phyloP scores from a whole-genome alignment of 1,140 invertebrate species.

The Dufourea novaeangliae region DNA sequence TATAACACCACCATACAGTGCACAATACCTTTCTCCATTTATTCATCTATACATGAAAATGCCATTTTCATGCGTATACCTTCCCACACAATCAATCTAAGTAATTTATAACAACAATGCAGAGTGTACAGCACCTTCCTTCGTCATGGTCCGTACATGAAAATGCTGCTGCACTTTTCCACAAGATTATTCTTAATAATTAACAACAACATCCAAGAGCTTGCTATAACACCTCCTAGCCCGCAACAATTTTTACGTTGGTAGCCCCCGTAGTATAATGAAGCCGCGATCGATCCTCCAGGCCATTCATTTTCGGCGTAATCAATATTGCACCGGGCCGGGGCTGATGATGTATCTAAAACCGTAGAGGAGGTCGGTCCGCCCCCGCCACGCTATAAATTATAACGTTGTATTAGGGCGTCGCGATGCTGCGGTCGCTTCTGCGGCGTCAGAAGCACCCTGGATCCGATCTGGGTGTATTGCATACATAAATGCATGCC shows the following conservation, averaged over 20 bases:
- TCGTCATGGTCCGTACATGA: too few species aligned
- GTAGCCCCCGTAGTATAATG: background rate
- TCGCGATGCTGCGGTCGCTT: background rate
- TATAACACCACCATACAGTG: too few species aligned
- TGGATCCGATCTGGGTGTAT: background rate
- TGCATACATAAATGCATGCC: slow-evolving; percentile 18
- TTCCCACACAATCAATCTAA: too few species aligned
- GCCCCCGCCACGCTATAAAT: slow-evolving; percentile 13
- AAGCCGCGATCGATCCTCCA: background rate
- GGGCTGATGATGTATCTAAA: background rate
- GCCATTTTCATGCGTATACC: too few species aligned
- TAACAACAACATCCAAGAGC: too few species aligned
- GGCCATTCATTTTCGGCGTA: background rate
- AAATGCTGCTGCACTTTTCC: too few species aligned
- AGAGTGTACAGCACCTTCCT: too few species aligned
- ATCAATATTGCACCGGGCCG: background rate
- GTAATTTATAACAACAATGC: too few species aligned
- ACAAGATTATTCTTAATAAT: too few species aligned
- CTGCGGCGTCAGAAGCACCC: background rate
- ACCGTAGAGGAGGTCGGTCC: background rate
- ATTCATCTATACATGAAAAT: too few species aligned
- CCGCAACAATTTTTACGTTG: background rate
- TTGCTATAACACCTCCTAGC: too few species aligned
- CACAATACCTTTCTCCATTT: too few species aligned
- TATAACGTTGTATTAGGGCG: slow-evolving; percentile 9